Evolutionary conservation across 2,113 vertebrate genomes (phyloP), one percentile per base, ranked within the genome.

Genomic region (Osmerus eperlanus): DNA sequence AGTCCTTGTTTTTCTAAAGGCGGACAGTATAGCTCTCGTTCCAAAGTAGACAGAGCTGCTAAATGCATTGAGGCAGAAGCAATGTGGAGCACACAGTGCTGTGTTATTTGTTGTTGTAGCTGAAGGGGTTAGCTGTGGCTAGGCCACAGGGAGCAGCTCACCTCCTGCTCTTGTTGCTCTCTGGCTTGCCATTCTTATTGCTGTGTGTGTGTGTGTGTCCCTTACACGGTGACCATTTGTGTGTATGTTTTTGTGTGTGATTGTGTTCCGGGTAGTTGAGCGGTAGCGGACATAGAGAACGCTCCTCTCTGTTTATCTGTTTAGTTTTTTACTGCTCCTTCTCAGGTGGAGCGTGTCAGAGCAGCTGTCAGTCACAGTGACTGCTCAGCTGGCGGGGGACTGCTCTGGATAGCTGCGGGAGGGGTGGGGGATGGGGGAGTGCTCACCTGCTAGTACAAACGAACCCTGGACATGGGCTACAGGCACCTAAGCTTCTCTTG

Each of bases 21-120:
- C 28, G 28, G 29, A 68, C 73, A 68, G 59, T 51, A 13, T 36
- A 25, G 18, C 29, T 69, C 41, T 47, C 67, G 19, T 23, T 66
- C 67, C 59, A 62, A 25, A 61, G 65, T 67, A 75, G 71, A 73
- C 63, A 73, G 55, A 67, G 32, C 73, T 68, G 60, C 67, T 64
- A 56, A 75, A 64, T 36, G 62, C 2, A 0, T 64, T 29, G 11
- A 47, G 41, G 41, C 41, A 47, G 41, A 12, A 47, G 60, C 9
- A 28, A 28, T 8, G 11, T 55, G 18, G 85, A 87, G 89, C 79
- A 81, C 87, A 84, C 73, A 87, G 79, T 69, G 71, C 73, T 71
- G 69, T 75, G 54, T n/a, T 79, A 77, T 78, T 71, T 88, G 78
- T 86, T 87, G 85, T 87, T 78, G 75, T 79, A 84, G 77, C 83